phyloP scores from a whole-genome alignment of 2,888 invertebrate genomes.

The Ectropis crepuscularia region DNA sequence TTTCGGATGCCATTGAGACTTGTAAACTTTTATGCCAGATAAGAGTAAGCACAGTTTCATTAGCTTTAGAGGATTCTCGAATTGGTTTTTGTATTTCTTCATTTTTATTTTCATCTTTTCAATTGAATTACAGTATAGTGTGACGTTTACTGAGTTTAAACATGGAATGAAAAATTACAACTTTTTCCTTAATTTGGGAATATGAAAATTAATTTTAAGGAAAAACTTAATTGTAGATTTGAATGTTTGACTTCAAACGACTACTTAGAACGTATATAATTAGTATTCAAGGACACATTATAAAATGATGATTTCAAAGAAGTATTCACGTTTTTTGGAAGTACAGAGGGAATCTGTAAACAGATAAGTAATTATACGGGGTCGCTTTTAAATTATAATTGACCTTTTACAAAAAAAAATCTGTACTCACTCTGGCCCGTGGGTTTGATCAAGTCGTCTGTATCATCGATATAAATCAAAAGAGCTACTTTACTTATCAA shows the following conservation, averaged over 20 bases:
- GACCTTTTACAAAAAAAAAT: too few relatives aligned
- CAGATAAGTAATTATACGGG: neutral
- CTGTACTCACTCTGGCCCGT: too few relatives aligned
- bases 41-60: constrained; percentile 52
- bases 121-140: neutral
- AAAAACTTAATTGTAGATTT: neutral
- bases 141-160: constrained; percentile 15
- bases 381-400: too few relatives aligned
- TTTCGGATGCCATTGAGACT: constrained; percentile 27
- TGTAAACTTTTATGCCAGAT: constrained; percentile 57
- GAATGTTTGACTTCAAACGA: neutral
- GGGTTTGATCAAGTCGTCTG: too few relatives aligned
- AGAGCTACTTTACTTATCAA: too few relatives aligned
- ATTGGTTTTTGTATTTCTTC: constrained; percentile 40
- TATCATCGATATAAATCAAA: too few relatives aligned
- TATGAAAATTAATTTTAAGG: neutral
- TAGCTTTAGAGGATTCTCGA: constrained; percentile 51
- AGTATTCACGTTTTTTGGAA: neutral
- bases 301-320: neutral
- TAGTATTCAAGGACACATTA: constrained; percentile 1
- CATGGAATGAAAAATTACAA: constrained; percentile 4
- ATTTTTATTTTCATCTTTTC: constrained; percentile 2
- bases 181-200: neutral
- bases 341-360: neutral
- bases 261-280: neutral